phyloP scores from a whole-genome alignment of 2,888 invertebrate genomes.

The Nineta flava region DNA sequence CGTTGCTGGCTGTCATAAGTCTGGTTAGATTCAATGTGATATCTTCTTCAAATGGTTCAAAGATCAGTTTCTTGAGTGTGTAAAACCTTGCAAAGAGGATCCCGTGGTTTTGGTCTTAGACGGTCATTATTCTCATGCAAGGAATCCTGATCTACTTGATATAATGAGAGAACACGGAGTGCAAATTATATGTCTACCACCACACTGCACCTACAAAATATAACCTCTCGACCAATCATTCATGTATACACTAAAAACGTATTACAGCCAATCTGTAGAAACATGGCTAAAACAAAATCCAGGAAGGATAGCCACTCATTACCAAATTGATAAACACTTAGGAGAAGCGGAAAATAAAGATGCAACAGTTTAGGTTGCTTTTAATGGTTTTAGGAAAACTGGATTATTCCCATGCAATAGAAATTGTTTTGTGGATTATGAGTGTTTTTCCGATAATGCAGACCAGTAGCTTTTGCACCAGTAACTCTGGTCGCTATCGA shows the following conservation, averaged over 20 bases:
- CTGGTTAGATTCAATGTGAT: conserved; percentile 20
- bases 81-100: background rate
- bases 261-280: conserved; percentile 14
- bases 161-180: background rate
- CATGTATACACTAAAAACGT: conserved; percentile 15
- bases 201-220: conserved; percentile 17
- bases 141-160: background rate
- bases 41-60: conserved; percentile 20
- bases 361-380: conserved; percentile 11
- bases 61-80: conserved; percentile 16
- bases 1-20: conserved; percentile 16
- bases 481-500: too few relatives aligned
- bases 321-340: conserved; percentile 14
- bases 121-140: background rate
- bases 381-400: conserved; percentile 13
- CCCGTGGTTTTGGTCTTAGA: background rate
- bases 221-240: conserved; percentile 17
- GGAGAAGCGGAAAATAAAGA: conserved; percentile 14
- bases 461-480: too few relatives aligned
- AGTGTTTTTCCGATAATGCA: conserved; percentile 11
- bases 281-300: conserved; percentile 14
- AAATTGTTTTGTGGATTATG: conserved; percentile 11
- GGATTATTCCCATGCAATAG: conserved; percentile 12
- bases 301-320: conserved; percentile 14
- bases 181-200: conserved; percentile 19